Base-by-base conservation (phyloP, 2,888 invertebrate species). In the Aradus depressus region DNA sequence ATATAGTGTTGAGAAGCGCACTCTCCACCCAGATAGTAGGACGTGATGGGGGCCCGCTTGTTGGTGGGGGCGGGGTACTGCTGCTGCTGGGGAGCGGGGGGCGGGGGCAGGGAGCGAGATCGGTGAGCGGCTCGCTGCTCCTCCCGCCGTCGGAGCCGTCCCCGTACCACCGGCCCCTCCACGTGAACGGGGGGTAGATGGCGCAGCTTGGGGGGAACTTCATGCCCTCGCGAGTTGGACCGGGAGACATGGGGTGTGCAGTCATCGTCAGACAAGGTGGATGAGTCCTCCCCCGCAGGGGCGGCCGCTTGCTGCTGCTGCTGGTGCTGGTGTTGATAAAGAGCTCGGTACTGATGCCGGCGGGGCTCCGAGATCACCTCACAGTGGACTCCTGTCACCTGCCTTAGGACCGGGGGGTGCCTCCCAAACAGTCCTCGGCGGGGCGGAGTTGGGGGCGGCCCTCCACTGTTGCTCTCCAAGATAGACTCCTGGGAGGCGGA, bases 161-260 rank as follows among this genome's bases (percentile, higher is more conserved):
- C 44, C 59, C 63, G 42, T 49, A 59, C 19, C 57, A 73, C 1
- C 79, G 78, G 50, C 77, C 70, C 61, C 79, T 78, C 65, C 76
- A 78, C 1, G 77, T 77, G 26, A 76, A 71, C 1, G 75, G 78
- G 10, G 76, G 79, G 3, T 76, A 77, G 64, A 74, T 71, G 59
- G 73, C 75, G 2, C 65, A 64, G 65, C 64, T 67, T 10, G 1
- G 59, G 56, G 21, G 58, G 58, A 28, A 67, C 66, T 49, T 69
- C 68, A 50, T 72, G 70, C 3, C 71, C 68, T n/a, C 69, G 61
- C 10, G 69, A 69, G 58, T 69, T 70, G 32, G 68, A 68, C 18
- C 70, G 61, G 5, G 69, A 70, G 5, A 70, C 68, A 53, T 69
- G 69, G 3, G 70, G 70, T 1, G 70, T 70, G 35, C 68, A 69